Evolutionary conservation across 2,113 vertebrate species (phyloP), one percentile per base, ranked within the genome.

Genomic region (Toxotes jaculatrix): DNA sequence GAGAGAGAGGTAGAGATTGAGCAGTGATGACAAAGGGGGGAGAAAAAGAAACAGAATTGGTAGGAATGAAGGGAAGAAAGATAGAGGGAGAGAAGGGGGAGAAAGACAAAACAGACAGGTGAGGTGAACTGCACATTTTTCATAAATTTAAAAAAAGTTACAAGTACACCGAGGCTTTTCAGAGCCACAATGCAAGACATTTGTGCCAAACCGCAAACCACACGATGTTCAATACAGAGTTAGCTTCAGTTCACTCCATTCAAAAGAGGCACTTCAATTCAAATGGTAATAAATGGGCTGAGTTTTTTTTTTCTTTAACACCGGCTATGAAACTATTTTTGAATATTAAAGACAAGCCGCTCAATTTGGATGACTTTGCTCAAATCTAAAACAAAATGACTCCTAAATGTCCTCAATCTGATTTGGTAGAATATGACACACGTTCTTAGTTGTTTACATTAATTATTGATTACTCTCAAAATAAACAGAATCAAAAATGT

Each of bases 81-180:
- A 21, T 0, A 19, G 32, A 53, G 42, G 51, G 23, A 23, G 60
- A 57, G 7, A 34, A 19, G 59, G 60, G 23, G 38, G 62, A 72
- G 32, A 66, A 66, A 81, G 38, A 89, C 42, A 85, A 77, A 84
- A 32, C 27, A 85, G 49, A 84, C 10, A 55, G 19, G 64, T 90
- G 31, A 90, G 66, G 14, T 12, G n/a, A 17, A 11, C 27, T 38
- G 45, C 31, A 72, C 16, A 53, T 38, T 60, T 79, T 17, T 67
- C 1, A 59, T 13, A 0, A 69, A 45, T 23, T 27, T 27, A 42
- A 69, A 13, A 75, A 66, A 61, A 49, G 12, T n/a, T n/a, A 65
- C 23, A 45, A n/a, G 13, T 45, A 32, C n/a, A 79, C 53, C 27
- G 27, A 27, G 21, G n/a, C 42, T 53, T 32, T 16, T 51, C 19